phyloP scores from a whole-genome alignment of 2,113 vertebrate genomes.

The Choloepus hoffmanni region DNA sequence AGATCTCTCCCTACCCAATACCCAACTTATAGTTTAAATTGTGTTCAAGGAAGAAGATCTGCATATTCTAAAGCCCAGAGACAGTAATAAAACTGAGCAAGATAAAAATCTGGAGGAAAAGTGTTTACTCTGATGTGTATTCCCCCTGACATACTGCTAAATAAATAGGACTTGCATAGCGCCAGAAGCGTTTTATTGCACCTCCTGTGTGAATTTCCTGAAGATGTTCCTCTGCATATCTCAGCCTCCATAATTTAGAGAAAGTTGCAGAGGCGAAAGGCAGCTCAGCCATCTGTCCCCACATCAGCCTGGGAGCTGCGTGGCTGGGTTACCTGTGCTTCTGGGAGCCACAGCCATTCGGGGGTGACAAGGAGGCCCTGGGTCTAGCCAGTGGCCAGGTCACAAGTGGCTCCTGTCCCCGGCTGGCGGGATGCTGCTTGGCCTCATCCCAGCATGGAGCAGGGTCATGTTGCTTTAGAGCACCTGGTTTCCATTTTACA shows the following conservation, averaged over 20 bases:
- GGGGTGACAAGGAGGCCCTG: neutral
- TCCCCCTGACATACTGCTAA: slow-evolving; percentile 18
- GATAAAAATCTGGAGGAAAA: slow-evolving; percentile 48
- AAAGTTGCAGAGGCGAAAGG: neutral
- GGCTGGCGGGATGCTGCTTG: accelerated
- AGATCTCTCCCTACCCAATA: neutral
- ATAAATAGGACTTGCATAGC: neutral
- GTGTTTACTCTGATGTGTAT: neutral
- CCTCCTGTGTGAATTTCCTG: slow-evolving; percentile 20
- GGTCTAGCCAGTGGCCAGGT: neutral
- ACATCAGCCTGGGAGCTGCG: neutral
- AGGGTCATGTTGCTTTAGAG: neutral
- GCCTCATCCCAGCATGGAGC: neutral
- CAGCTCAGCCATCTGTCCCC: slow-evolving; percentile 33
- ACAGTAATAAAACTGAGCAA: slow-evolving; percentile 17
- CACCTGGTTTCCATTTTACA: accelerated
- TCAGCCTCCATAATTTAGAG: slow-evolving; percentile 56
- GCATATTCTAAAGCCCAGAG: neutral
- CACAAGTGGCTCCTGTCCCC: neutral
- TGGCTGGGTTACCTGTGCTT: neutral
- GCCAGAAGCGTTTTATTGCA: neutral
- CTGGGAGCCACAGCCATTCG: neutral
- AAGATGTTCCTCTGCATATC: slow-evolving; percentile 19
- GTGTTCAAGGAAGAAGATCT: neutral
- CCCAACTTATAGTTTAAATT: neutral